phyloP scores from a whole-genome alignment of 1,140 invertebrate genomes.

The Rhyacophila brunnea region DNA sequence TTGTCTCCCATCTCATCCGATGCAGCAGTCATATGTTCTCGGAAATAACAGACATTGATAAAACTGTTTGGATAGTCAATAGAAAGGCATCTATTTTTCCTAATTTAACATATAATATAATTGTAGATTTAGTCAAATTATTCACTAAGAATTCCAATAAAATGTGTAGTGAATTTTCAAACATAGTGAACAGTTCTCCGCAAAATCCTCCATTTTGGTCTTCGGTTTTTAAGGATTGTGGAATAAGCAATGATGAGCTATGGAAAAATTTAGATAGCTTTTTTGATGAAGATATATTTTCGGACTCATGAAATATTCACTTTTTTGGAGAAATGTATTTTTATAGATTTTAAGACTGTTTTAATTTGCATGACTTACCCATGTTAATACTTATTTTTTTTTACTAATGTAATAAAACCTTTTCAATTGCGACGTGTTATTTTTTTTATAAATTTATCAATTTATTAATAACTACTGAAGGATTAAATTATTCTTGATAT shows the following conservation, averaged over 20 bases:
- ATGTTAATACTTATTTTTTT: too few relatives aligned
- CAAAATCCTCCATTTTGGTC: constrained; percentile 19
- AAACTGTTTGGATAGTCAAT: constrained; percentile 43
- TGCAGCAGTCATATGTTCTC: constrained; percentile 50
- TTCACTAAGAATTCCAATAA: constrained; percentile 12
- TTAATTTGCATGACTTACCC: too few relatives aligned
- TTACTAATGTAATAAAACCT: too few relatives aligned
- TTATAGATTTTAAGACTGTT: too few relatives aligned
- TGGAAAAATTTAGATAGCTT: constrained; percentile 23
- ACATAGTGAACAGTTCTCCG: constrained; percentile 9
- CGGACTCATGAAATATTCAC: too few relatives aligned
- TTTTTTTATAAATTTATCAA: too few relatives aligned
- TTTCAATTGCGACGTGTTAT: too few relatives aligned
- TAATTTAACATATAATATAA: constrained; percentile 51
- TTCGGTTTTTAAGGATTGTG: constrained; percentile 15
- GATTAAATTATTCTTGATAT: too few relatives aligned
- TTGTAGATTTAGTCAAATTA: constrained; percentile 48
- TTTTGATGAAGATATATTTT: constrained; percentile 27
- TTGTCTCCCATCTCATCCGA: constrained; percentile 57
- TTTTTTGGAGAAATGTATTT: too few relatives aligned
- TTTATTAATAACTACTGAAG: too few relatives aligned
- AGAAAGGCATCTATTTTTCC: constrained; percentile 44
- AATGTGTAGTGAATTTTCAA: constrained; percentile 8
- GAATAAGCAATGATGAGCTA: constrained; percentile 8
- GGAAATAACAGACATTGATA: constrained; percentile 37